Conservation (phyloP, 2,888 invertebrate genomes). For the Diaphora mendica region DNA sequence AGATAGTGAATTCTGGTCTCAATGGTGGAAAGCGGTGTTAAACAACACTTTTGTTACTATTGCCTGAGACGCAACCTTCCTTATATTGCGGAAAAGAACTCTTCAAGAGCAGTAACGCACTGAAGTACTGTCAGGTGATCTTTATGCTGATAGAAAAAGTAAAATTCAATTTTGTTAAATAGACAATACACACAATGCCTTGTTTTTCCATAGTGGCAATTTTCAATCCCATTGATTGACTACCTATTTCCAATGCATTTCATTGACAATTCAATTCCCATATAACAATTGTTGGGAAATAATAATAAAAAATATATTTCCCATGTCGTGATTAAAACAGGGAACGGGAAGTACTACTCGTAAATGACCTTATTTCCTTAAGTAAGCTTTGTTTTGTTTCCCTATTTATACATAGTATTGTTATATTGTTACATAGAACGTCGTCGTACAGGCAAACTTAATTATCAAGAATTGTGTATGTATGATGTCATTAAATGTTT, state of each 20-base stretch:
- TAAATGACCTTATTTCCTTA: conserved; percentile 8
- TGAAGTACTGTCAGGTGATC: not conserved
- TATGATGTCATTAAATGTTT: not conserved
- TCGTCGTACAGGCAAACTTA: not conserved
- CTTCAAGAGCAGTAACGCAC: not conserved
- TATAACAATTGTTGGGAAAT: conserved; percentile 47
- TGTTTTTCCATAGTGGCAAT: conserved; percentile 11
- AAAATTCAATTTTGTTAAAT: not conserved
- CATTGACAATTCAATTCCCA: conserved; percentile 43
- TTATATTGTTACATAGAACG: not conserved
- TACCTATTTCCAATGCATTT: conserved; percentile 12
- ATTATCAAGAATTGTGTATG: not conserved
- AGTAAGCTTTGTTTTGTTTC: not conserved
- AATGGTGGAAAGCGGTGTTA: no score
- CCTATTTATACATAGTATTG: not conserved
- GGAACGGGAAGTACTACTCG: conserved; percentile 17
- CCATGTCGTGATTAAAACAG: conserved; percentile 1
- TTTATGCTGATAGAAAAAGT: not conserved
- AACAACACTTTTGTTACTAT: no score
- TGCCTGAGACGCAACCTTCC: not conserved
- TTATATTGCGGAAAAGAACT: not conserved
- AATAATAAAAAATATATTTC: conserved; percentile 23
- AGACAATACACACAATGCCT: not conserved
- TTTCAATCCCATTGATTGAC: conserved; percentile 10
- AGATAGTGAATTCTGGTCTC: no score